phyloP scores from a whole-genome alignment of 2,888 invertebrate genomes.

The Nephrotoma guestfalica region DNA sequence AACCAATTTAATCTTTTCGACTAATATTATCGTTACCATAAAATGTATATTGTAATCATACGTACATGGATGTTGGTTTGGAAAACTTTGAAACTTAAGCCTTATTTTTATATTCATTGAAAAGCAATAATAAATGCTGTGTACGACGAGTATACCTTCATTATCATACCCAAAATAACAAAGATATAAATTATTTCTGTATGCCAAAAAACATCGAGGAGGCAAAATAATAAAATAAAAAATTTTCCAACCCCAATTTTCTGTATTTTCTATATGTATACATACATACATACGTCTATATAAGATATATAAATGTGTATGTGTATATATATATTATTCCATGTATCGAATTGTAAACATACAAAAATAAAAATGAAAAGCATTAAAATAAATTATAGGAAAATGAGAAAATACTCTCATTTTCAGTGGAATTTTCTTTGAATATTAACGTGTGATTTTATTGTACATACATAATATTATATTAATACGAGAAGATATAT shows the following conservation, averaged over 20 bases:
- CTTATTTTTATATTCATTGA: not conserved
- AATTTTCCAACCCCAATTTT: not conserved
- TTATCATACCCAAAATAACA: not conserved
- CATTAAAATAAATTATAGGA: not conserved
- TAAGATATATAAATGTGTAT: not conserved
- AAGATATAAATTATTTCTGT: not conserved
- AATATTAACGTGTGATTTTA: not conserved
- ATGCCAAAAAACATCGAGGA: not conserved
- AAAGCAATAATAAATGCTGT: not conserved
- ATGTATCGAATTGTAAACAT: slow-evolving; percentile 3
- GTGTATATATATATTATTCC: not conserved
- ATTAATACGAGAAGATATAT: not conserved
- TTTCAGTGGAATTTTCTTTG: slow-evolving; percentile 4
- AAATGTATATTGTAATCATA: not conserved
- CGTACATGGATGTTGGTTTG: not conserved
- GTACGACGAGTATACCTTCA: not conserved
- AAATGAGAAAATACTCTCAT: slow-evolving; percentile 4
- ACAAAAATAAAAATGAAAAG: not conserved
- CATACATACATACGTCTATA: not conserved
- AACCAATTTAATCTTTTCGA: not conserved
- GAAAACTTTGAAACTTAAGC: not conserved
- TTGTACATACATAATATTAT: not conserved
- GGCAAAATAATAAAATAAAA: not conserved
- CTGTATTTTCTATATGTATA: not conserved
- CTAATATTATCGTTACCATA: not conserved